A percentile compares a stretch with the other conserved stretches of the same genome.
These are phyloP conservation scores for Corythornis madagascariensis DNA, from an alignment of 2,113 vertebrate genomes.

Conservation along the genomic window DNA sequence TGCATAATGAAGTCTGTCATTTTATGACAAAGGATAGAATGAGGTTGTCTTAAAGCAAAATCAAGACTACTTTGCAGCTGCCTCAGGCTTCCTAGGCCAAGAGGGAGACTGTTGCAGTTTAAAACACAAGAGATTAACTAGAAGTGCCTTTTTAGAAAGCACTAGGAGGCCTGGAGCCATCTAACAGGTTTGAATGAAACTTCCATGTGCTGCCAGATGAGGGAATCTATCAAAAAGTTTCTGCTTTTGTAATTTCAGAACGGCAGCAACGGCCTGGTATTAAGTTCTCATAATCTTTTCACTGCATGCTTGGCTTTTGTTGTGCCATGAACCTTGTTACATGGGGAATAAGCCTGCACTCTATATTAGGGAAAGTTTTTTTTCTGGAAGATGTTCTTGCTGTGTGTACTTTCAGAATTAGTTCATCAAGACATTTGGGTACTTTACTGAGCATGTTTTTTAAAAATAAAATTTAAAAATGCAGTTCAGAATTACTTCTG, in stretches of 20 bases:
- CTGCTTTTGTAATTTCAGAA: background rate
- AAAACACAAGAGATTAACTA: background rate
- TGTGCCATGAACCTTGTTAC: background rate
- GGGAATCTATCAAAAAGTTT: background rate
- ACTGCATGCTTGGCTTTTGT: background rate
- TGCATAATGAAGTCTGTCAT: background rate
- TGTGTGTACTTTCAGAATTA: background rate
- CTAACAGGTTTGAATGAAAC: background rate
- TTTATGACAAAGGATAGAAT: background rate
- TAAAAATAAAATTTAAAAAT: background rate
- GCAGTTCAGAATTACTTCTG: background rate
- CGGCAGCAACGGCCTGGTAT: background rate
- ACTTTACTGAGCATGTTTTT: background rate
- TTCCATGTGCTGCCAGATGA: background rate
- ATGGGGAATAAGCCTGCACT: background rate
- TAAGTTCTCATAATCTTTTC: background rate
- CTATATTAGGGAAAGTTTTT: background rate
- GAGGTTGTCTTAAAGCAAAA: slow-evolving; percentile 3
- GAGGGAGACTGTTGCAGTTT: background rate
- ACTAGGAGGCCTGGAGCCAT: background rate
- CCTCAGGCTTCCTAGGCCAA: background rate
- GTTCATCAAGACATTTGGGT: background rate
- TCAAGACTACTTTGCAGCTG: background rate
- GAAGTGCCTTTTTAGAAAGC: background rate
- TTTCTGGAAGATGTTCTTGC: background rate